These are phyloP conservation scores for Auanema sp. DNA, from an alignment of 2,888 invertebrate genomes.

Conservation along the genomic window DNA sequence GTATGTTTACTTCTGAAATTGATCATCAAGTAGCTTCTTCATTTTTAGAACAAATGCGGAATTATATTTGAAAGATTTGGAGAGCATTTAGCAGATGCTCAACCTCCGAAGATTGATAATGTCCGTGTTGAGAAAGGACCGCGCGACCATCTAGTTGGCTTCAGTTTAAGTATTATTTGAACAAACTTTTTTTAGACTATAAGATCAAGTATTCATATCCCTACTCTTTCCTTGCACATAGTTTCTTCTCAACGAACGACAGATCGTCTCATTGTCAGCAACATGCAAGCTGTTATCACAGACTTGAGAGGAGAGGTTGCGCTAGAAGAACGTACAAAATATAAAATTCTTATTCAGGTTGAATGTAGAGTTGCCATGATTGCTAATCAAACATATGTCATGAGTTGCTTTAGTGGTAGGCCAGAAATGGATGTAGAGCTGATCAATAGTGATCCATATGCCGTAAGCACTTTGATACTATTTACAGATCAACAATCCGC, in stretches of 20 bases:
- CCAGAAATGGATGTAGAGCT: slow-evolving; percentile 57
- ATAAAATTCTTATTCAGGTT: slow-evolving; percentile 33
- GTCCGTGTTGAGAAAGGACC: slow-evolving; percentile 52
- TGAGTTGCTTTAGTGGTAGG: slow-evolving; percentile 61
- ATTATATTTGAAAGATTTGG: slow-evolving; percentile 59
- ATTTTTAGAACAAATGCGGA: slow-evolving; percentile 54
- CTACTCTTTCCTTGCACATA: slow-evolving; percentile 43
- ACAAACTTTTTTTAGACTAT: slow-evolving; percentile 40
- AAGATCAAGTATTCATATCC: slow-evolving; percentile 47
- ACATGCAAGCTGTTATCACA: slow-evolving; percentile 52
- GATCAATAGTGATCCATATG: slow-evolving; percentile 45
- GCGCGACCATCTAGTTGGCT: slow-evolving; percentile 56
- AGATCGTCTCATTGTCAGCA: slow-evolving; percentile 55
- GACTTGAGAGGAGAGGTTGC: slow-evolving; percentile 56
- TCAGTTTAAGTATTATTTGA: background rate
- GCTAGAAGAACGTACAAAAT: background rate
- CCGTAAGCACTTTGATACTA: slow-evolving; percentile 25
- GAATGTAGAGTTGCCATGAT: slow-evolving; percentile 62
- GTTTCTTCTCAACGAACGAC: slow-evolving; percentile 54
- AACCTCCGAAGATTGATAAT: slow-evolving; percentile 51
- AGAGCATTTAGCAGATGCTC: slow-evolving; percentile 40
- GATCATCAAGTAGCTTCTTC: background rate
- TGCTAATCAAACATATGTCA: slow-evolving; percentile 61
- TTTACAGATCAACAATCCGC: background rate
- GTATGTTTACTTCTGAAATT: background rate